Base-by-base conservation (phyloP, 2,888 invertebrate genomes). In the Drosophila kuntzei region DNA sequence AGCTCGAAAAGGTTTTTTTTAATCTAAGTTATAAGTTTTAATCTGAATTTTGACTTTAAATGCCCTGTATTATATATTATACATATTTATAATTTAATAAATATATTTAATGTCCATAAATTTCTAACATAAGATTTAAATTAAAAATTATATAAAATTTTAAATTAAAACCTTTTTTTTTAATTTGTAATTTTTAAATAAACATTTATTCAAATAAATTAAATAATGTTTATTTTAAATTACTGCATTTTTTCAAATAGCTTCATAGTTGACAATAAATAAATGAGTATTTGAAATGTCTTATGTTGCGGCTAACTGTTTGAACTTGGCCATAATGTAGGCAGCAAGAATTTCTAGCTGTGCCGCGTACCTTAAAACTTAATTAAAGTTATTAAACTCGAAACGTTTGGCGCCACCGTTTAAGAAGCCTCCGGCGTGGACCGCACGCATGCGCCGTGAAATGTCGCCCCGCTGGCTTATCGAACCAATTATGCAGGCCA, bases 341-440 rank as follows among this genome's bases (percentile, higher is more conserved):
- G n/a, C 16, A 16, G 22, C n/a, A 2, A 22, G 36, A 58, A 51
- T 43, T 61, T 50, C 36, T 51, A 76, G 62, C 14, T 50, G 50
- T 4, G 27, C 49, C n/a, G 6, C 14, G 51, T 47, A 67, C 58
- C 80, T 65, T 68, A 60, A 82, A 85, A 73, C 72, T 89, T 87
- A 79, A 89, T 89, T 87, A 79, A 80, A 77, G 76, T 79, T 89
- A 81, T 83, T 86, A 80, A 78, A 72, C 58, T 41, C 58, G 75
- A 76, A 79, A 73, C 67, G 74, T 47, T 79, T 86, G 87, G 88
- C 87, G 87, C 87, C 89, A 86, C 76, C 73, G 86, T 75, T 80
- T 78, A 62, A 61, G 54, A 65, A 54, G 67, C 70, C 41, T 39
- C 29, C 49, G 14, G 32, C 50, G 14, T 36, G 51, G 85, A 88